Evolutionary conservation across 2,113 vertebrate species (phyloP).

Genomic region (Acrocephalus arundinaceus): DNA sequence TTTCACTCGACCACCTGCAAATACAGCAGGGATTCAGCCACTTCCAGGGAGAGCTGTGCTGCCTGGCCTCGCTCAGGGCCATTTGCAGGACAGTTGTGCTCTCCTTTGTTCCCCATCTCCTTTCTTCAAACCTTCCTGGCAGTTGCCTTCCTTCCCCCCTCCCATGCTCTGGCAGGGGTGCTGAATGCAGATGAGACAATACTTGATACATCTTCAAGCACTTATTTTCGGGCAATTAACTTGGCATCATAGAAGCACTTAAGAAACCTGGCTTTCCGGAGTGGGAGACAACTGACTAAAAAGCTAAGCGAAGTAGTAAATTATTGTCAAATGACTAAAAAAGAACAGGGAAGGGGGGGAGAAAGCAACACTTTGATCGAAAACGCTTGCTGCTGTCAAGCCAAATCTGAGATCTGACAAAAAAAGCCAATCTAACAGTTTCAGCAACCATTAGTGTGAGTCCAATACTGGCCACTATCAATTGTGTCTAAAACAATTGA

Average conservation of each 20-base stretch:
- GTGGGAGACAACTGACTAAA: slow-evolving; percentile 50
- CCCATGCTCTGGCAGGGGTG: slow-evolving; percentile 8
- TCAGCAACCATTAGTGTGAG: neutral
- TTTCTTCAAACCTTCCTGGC: neutral
- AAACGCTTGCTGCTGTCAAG: neutral
- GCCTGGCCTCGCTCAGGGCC: neutral
- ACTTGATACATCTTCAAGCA: slow-evolving; percentile 61
- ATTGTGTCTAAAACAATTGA: neutral
- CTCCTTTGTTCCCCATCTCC: neutral
- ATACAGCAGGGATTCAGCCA: neutral
- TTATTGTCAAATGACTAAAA: slow-evolving; percentile 48
- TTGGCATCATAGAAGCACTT: slow-evolving; percentile 65
- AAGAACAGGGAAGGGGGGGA: neutral
- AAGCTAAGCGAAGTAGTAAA: slow-evolving; percentile 53
- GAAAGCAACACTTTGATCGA: neutral
- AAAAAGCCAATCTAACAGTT: neutral
- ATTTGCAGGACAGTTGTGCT: neutral
- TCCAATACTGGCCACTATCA: neutral
- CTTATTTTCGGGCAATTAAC: slow-evolving; percentile 68
- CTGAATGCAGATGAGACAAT: slow-evolving; percentile 64
- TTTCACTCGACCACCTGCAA: neutral
- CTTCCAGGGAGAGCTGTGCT: neutral
- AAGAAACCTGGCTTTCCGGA: slow-evolving; percentile 58
- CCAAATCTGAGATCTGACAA: neutral
- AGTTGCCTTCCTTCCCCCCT: neutral